Evolutionary conservation across 1,140 invertebrate genomes (phyloP), one percentile per base, ranked within the genome.

Genomic region (Tetramorium alpestre): DNA sequence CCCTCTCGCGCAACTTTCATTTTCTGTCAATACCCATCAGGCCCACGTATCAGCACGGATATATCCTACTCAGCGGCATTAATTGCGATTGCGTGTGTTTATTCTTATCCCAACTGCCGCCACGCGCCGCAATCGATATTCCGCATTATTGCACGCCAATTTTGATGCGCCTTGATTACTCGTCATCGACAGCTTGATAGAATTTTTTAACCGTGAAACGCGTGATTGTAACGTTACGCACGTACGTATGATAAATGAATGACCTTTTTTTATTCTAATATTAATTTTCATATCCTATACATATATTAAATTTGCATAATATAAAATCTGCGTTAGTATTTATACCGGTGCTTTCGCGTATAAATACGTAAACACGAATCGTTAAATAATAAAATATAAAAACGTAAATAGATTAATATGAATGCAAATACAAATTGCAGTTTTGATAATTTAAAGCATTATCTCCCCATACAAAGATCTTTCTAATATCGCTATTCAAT

Each of bases 11-110:
- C 25, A 44, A 84, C 44, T 75, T 73, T 84, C 80, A 75, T 84
- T 84, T 49, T 84, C 80, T 75, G 80, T 84, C 80, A 84, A 73
- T 84, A 84, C 56, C 13, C 38, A 75, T 84, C 80, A 60, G 56
- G 41, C 22, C n/a, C 18, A 41, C 54, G 49, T 49, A 44, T 75
- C 44, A 28, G 18, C 44, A 75, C n/a, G 54, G 54, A 84, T 84
- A 60, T 44, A 38, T 84, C 54, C 70, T 73, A 44, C 16, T 60
- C 41, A 8, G 41, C 41, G 54, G 25, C 41, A 84, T 84, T 84
- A 84, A 84, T 84, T 60, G 44, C 7, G 41, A 60, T 60, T 49
- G 54, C 80, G 25, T 18, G 25, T 28, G 54, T 58, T 75, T 84
- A 84, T 73, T 84, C 54, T 73, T 47, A 41, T 47, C 56, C 28